Evolutionary conservation across 2,888 invertebrate genomes (phyloP), one percentile per base, ranked within the genome.

Genomic region (Chouioia cunea): DNA sequence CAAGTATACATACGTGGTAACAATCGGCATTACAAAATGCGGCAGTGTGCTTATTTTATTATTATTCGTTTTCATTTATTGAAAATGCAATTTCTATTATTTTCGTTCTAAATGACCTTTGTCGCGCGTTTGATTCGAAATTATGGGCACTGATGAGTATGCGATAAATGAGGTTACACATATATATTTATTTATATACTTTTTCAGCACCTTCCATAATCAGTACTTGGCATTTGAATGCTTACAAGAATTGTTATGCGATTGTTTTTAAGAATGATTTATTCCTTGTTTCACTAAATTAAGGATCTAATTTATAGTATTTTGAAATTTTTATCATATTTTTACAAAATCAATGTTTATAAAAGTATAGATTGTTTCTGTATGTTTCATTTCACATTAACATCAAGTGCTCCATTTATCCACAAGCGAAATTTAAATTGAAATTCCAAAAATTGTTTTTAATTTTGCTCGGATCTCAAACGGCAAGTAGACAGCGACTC

Each of bases 1-100:
- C 50, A 67, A 50, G 48, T 68, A 72, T 62, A 65, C 62, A 70
- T 69, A 60, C 76, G 77, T 78, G 78, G 78, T 75, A 81, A 81
- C 77, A 78, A 77, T 82, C 76, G 79, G 79, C 77, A 10, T 80
- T 81, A 79, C 75, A 81, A 82, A 82, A 81, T 80, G 79, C 78
- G 82, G 82, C 82, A 83, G 82, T 82, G 82, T 79, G 79, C 79
- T 80, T 76, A 63, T 73, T 77, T 73, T 74, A 74, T 60, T 75
- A 77, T 79, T 56, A 64, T 66, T 59, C 15, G 20, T 53, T 57
- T 53, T 50, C 16, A 48, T 48, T 58, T 60, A 64, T 43, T 44
- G 20, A 50, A 71, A 57, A 53, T 66, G 53, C 57, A 57, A 18
- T 53, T 64, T 53, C 16, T 56, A 12, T 46, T 53, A 27, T 43